Base-by-base conservation (phyloP, 2,113 vertebrate genomes). In the Anguilla japonica region DNA sequence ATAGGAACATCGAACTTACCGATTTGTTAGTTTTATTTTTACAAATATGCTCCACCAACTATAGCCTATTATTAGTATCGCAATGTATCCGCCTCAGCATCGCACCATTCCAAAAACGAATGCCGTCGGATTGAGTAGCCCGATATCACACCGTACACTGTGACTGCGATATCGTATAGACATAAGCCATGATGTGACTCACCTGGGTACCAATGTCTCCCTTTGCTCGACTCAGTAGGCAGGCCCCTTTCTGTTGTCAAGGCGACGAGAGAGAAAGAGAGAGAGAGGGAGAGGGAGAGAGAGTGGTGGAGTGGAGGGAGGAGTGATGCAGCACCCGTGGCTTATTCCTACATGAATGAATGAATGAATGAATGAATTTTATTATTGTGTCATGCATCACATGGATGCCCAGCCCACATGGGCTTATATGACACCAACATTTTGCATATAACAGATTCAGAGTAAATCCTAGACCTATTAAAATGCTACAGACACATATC, bases 271-370 rank as follows among this genome's bases (percentile, higher is more conserved):
- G 34, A 34, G 34, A 34, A 34, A n/a, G n/a, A 34, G 34, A 34
- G 34, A 1, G 34, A 34, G 34, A 34, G 34, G 34, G 34, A 34
- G 34, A 34, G 34, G 34, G 34, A 34, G 34, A 34, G 34, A 34
- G 34, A 34, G 34, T 34, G 34, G 34, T 46, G 43, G 88, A 88
- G 92, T 87, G 94, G 92, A 90, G 91, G 90, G 91, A 90, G 87
- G 89, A 88, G 89, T 90, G 95, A 96, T 95, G 93, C 94, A 94
- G 95, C 80, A 88, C 95, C 63, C 20, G 2, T 71, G 22, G 11
- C 13, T 75, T 34, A n/a, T 75, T 75, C 26, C 22, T 67, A n/a
- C n/a, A n/a, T n/a, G n/a, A n/a, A n/a, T n/a, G n/a, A n/a, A n/a
- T n/a, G n/a, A n/a, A n/a, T n/a, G n/a, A n/a, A n/a, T n/a, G n/a